These are phyloP conservation scores for Alentia gelatinosa DNA, from an alignment of 2,888 invertebrate species.

Conservation along the genomic window DNA sequence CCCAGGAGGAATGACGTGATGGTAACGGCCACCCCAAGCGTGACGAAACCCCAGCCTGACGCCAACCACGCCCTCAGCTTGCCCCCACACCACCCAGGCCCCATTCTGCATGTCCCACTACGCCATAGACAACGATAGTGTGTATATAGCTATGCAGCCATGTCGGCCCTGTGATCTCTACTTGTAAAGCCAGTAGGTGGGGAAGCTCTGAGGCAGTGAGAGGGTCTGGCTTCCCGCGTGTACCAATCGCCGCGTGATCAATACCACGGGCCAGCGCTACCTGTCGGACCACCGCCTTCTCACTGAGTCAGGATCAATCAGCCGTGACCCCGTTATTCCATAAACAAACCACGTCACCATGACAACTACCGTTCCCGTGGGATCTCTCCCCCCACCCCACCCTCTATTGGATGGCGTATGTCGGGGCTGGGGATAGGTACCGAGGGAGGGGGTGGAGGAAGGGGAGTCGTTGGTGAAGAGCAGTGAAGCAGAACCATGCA, in stretches of 20 bases:
- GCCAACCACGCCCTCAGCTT: constrained; percentile 2
- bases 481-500: too few species aligned
- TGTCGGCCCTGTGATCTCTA: too few species aligned
- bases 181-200: too few species aligned
- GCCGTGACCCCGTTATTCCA: background rate
- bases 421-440: too few species aligned
- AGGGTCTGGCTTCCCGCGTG: background rate
- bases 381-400: too few species aligned
- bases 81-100: background rate
- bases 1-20: constrained; percentile 88
- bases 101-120: background rate
- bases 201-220: too few species aligned
- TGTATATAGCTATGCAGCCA: too few species aligned
- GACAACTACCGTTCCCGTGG: constrained; percentile 25
- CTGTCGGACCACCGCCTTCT: too few species aligned
- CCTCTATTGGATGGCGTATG: too few species aligned
- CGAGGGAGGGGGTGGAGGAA: too few species aligned
- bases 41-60: constrained; percentile 86
- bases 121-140: background rate
- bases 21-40: constrained; percentile 86
- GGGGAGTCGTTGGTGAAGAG: too few species aligned
- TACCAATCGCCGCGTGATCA: background rate
- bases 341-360: constrained; percentile 44
- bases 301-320: constrained; percentile 17
- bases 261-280: background rate